A percentile compares a stretch with the other conserved stretches of the same genome.
Conservation (phyloP, 2,113 vertebrate species). For the Rhinoderma darwinii region DNA sequence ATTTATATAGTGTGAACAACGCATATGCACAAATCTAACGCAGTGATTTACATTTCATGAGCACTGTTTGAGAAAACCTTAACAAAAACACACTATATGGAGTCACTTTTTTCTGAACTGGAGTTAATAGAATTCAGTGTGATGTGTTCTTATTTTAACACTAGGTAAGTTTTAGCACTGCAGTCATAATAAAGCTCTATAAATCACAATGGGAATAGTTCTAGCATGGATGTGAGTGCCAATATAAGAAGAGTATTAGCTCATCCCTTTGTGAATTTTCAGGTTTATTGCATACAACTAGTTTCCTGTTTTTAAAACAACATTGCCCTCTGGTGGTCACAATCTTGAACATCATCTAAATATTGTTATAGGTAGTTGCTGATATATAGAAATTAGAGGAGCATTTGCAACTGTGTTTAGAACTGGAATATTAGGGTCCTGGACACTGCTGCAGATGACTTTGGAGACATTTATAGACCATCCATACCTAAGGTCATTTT, state of each 20-base stretch:
- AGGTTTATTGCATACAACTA: constrained; percentile 28
- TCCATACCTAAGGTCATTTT: not conserved
- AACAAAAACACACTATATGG: constrained; percentile 58
- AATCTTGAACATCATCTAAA: not conserved
- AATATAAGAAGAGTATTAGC: constrained; percentile 66
- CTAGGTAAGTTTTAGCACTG: constrained; percentile 69
- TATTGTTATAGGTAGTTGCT: no score
- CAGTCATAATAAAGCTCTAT: constrained; percentile 68
- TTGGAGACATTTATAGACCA: not conserved
- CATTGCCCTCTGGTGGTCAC: constrained; percentile 60
- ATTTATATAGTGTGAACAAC: not conserved
- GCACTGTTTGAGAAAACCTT: constrained; percentile 24
- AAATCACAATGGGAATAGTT: constrained; percentile 62
- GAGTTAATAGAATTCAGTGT: constrained; percentile 66
- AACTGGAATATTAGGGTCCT: not conserved
- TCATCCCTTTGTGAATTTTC: constrained; percentile 63
- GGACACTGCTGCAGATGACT: not conserved
- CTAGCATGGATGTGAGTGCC: constrained; percentile 67
- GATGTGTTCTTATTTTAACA: constrained; percentile 67
- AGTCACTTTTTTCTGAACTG: constrained; percentile 60
- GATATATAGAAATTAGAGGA: no score
- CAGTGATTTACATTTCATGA: constrained; percentile 21
- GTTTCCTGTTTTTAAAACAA: constrained; percentile 55
- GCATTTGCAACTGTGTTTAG: not conserved
- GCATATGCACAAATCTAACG: not conserved